Conservation (phyloP, 2,888 invertebrate genomes). For the Cepaea hortensis region DNA sequence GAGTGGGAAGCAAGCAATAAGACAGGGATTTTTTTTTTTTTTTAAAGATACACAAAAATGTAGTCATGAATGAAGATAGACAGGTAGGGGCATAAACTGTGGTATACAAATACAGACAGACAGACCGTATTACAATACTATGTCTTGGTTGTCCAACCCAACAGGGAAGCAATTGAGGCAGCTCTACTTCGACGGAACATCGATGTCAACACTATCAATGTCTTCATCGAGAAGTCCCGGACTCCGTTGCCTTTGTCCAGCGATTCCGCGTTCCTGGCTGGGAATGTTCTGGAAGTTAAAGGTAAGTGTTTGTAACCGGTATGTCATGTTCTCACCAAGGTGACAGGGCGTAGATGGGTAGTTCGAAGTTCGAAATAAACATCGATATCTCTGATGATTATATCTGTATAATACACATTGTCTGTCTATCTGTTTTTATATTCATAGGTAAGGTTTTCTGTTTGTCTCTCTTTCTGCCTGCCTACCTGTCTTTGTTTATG, state of each 20-base stretch:
- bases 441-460: background rate
- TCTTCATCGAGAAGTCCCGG: constrained; percentile 82
- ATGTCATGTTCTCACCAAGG: background rate
- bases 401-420: no score
- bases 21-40: no score
- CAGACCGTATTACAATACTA: no score
- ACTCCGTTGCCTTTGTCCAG: constrained; percentile 81
- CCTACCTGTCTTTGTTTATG: constrained; percentile 9
- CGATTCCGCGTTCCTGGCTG: constrained; percentile 83
- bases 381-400: no score
- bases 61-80: no score
- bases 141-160: constrained; percentile 7
- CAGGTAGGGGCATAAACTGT: no score
- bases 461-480: background rate
- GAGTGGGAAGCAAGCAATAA: no score
- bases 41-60: no score
- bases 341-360: background rate
- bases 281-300: constrained; percentile 82
- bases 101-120: no score
- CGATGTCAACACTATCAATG: constrained; percentile 81
- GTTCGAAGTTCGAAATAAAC: background rate
- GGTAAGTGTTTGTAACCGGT: constrained; percentile 77
- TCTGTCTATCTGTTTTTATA: no score
- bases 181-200: constrained; percentile 83
- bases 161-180: constrained; percentile 63